phyloP scores from a whole-genome alignment of 2,888 invertebrate species.

The Mimachlamys varia region DNA sequence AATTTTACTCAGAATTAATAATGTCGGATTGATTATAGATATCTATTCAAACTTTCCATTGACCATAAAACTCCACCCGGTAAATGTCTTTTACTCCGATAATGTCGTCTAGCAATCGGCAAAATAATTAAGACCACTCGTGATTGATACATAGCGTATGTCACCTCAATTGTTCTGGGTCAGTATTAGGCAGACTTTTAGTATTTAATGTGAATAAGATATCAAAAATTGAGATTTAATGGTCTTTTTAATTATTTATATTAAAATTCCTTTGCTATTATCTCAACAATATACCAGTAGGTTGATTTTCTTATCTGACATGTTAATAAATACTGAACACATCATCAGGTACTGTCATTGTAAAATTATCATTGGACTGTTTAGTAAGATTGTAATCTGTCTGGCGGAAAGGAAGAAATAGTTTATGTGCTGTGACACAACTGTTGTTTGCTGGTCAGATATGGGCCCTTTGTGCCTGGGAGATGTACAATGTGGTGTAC shows the following conservation, averaged over 20 bases:
- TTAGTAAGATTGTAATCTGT: no score
- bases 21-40: neutral
- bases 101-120: neutral
- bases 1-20: conserved; percentile 5
- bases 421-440: no score
- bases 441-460: no score
- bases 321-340: neutral
- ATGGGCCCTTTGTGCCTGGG: no score
- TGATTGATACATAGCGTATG: neutral
- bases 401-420: no score
- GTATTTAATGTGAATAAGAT: neutral
- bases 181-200: neutral
- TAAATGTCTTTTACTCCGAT: neutral
- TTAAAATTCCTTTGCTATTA: neutral
- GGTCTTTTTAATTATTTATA: neutral
- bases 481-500: no score
- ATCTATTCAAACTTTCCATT: conserved; percentile 19
- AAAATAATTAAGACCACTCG: neutral
- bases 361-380: neutral
- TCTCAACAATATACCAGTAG: neutral
- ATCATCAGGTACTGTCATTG: neutral
- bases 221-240: neutral
- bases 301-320: neutral
- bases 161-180: neutral
- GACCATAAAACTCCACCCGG: conserved; percentile 12